phyloP scores from a whole-genome alignment of 2,797 vertebrate genomes.

The Sebastes vulpes region DNA sequence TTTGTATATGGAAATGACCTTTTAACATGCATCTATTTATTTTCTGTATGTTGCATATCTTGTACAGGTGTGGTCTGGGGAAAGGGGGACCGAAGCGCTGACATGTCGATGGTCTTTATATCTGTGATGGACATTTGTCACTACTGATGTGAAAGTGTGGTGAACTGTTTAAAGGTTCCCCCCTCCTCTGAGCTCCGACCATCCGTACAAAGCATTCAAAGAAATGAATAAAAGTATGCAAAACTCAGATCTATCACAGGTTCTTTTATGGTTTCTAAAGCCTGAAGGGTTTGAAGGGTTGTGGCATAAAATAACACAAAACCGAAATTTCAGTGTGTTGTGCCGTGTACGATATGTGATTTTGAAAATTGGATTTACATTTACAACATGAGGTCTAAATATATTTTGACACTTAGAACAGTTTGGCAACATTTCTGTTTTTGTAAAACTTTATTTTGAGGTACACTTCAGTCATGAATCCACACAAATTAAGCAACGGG shows the following conservation, averaged over 20 bases:
- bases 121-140: slow-evolving; percentile 69
- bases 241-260: slow-evolving; percentile 30
- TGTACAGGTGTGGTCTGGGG: slow-evolving; percentile 61
- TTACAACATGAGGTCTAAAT: background rate
- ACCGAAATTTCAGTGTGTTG: no score
- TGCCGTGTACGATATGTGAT: no score
- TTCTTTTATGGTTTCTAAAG: background rate
- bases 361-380: no score
- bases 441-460: slow-evolving; percentile 25
- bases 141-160: slow-evolving; percentile 68
- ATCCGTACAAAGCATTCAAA: slow-evolving; percentile 75
- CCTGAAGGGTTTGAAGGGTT: background rate
- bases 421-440: background rate
- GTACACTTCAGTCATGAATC: background rate
- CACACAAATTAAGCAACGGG: background rate
- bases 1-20: slow-evolving; percentile 93
- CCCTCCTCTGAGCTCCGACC: slow-evolving; percentile 45
- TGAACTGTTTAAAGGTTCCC: slow-evolving; percentile 60
- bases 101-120: slow-evolving; percentile 20
- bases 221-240: slow-evolving; percentile 86
- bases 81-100: slow-evolving; percentile 13
- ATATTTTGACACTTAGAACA: background rate
- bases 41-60: slow-evolving; percentile 86
- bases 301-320: background rate
- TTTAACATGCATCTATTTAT: slow-evolving; percentile 92